Conservation (phyloP, 2,797 vertebrate genomes). For the Eulemur mongoz region DNA sequence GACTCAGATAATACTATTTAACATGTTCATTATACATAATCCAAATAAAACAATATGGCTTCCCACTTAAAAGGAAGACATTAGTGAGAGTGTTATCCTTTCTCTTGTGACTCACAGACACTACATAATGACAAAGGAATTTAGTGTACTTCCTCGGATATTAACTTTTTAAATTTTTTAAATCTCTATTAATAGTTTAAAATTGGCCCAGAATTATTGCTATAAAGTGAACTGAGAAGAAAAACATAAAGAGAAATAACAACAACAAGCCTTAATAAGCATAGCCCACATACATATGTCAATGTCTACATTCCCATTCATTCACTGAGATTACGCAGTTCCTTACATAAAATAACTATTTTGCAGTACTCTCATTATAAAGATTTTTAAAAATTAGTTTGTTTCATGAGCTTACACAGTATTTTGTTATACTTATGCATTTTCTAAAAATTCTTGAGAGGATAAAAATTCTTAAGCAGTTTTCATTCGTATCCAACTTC, state of each 20-base stretch:
- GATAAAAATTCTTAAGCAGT: background rate
- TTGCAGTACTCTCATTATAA: background rate
- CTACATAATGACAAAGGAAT: background rate
- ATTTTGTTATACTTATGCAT: background rate
- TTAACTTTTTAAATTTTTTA: background rate
- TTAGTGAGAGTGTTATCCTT: background rate
- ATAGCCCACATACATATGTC: fast-evolving
- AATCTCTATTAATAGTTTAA: background rate
- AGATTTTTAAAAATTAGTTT: background rate
- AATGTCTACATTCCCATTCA: background rate
- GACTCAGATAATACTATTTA: background rate
- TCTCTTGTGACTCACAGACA: background rate
- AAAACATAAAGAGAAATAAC: background rate
- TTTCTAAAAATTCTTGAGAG: background rate
- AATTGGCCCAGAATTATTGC: background rate
- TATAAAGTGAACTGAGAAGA: background rate
- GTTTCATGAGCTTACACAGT: background rate
- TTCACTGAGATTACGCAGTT: background rate
- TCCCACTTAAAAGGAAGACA: background rate
- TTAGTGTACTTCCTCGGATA: background rate
- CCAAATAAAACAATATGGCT: background rate
- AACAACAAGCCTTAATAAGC: background rate
- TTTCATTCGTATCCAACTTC: background rate
- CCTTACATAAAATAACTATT: background rate
- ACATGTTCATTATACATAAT: background rate